phyloP scores from a whole-genome alignment of 2,888 invertebrate species.

The Aquatica leii region DNA sequence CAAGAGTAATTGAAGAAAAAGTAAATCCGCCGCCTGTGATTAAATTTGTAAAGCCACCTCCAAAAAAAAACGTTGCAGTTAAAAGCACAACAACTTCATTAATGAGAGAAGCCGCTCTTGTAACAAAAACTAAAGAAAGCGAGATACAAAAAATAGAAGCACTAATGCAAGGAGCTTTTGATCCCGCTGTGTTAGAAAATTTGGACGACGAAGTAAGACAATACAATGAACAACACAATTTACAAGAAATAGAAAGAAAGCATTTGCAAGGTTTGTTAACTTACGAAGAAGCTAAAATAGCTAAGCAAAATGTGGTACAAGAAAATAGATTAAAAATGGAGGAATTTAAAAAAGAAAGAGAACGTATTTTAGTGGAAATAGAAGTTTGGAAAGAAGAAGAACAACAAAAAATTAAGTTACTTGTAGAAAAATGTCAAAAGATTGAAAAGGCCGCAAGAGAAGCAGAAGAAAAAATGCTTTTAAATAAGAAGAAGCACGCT shows the following conservation, averaged over 20 bases:
- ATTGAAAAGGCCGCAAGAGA: constrained; percentile 63
- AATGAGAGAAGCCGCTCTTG: constrained; percentile 63
- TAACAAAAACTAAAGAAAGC: constrained; percentile 61
- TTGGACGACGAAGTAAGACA: constrained; percentile 62
- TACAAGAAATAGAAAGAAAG: constrained; percentile 67
- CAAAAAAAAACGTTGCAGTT: constrained; percentile 48
- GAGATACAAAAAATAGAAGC: constrained; percentile 65
- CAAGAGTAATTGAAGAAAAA: constrained; percentile 22
- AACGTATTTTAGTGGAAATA: constrained; percentile 62
- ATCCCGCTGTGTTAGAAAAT: constrained; percentile 59
- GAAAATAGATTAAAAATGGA: constrained; percentile 64
- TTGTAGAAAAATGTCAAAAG: constrained; percentile 62
- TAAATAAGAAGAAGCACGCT: constrained; percentile 63
- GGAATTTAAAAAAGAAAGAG: constrained; percentile 63
- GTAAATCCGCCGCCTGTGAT: constrained; percentile 20
- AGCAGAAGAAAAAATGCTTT: constrained; percentile 63
- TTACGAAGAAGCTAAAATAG: constrained; percentile 67
- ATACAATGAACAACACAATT: constrained; percentile 61
- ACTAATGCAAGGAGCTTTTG: constrained; percentile 61
- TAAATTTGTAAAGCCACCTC: constrained; percentile 33
- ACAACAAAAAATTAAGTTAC: constrained; percentile 62
- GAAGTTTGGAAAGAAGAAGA: constrained; percentile 63
- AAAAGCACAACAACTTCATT: constrained; percentile 64
- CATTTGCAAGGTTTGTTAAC: constrained; percentile 67
- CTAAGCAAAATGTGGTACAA: constrained; percentile 63